Percentiles rank a stretch among this genome's conserved stretches.
phyloP scores from a whole-genome alignment of 2,888 invertebrate genomes.

The Drosophila trichaetosa region DNA sequence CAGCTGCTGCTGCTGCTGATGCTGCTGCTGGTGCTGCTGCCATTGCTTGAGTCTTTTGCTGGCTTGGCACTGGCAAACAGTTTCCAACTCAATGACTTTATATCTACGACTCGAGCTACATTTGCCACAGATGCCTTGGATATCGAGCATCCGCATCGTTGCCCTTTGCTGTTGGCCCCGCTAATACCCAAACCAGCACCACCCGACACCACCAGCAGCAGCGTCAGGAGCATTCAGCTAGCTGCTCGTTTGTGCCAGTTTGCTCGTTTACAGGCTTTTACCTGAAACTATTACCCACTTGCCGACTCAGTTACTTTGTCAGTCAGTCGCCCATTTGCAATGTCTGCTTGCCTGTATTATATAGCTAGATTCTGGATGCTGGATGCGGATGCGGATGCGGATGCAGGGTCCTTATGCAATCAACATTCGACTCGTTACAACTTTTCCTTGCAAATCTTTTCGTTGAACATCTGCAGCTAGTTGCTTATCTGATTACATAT shows the following conservation, averaged over 20 bases:
- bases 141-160: slow-evolving; percentile 64
- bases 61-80: slow-evolving; percentile 69
- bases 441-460: slow-evolving; percentile 62
- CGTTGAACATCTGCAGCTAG: slow-evolving; percentile 70
- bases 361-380: slow-evolving; percentile 27
- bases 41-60: slow-evolving; percentile 59
- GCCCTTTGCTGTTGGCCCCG: slow-evolving; percentile 23
- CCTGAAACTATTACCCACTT: slow-evolving; percentile 80
- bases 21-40: slow-evolving; percentile 13
- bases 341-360: slow-evolving; percentile 51
- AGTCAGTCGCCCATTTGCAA: slow-evolving; percentile 28
- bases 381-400: slow-evolving; percentile 21
- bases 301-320: slow-evolving; percentile 55
- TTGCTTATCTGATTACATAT: slow-evolving; percentile 78
- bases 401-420: slow-evolving; percentile 68
- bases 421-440: slow-evolving; percentile 75
- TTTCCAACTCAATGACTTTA: slow-evolving; percentile 79
- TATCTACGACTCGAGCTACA: slow-evolving; percentile 68
- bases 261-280: slow-evolving; percentile 81
- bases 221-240: slow-evolving; percentile 59
- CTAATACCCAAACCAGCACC: not conserved
- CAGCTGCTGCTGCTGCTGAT: slow-evolving; percentile 10
- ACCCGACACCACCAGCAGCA: slow-evolving; percentile 8
- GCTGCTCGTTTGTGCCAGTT: slow-evolving; percentile 80
- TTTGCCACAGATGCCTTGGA: slow-evolving; percentile 75